These are phyloP conservation scores for Petrocephalus schoutedeni DNA, from an alignment of 2,797 vertebrate species.

Conservation along the genomic window DNA sequence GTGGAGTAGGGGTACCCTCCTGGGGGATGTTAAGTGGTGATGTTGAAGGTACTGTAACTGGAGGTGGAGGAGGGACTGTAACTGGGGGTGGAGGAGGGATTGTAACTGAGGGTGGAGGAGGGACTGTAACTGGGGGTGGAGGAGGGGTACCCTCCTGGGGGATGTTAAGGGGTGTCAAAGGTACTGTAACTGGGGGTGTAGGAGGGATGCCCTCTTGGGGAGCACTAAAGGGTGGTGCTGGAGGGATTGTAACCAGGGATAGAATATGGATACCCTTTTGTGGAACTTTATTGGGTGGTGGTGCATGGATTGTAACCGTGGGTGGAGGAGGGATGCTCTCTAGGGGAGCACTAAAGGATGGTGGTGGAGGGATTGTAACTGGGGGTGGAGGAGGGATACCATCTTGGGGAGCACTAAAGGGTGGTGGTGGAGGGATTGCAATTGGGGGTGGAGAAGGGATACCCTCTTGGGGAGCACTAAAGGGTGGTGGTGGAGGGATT, in stretches of 20 bases:
- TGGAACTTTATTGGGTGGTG: not conserved
- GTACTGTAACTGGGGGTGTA: no score
- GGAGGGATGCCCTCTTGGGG: constrained; percentile 1
- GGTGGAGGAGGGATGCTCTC: not conserved
- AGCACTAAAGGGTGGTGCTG: not conserved
- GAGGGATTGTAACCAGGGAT: constrained; percentile 19
- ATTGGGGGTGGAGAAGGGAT: not conserved
- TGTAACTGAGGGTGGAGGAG: no score
- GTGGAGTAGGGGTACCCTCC: not conserved
- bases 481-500: not conserved
- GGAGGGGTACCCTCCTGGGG: not conserved
- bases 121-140: no score
- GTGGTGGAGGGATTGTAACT: not conserved
- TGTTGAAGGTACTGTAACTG: no score
- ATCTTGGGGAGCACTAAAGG: not conserved
- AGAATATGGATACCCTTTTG: not conserved
- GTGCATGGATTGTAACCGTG: not conserved
- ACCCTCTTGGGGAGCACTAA: not conserved
- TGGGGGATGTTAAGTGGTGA: no score
- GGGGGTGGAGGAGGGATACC: not conserved
- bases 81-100: no score
- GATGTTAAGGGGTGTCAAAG: no score
- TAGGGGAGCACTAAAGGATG: not conserved
- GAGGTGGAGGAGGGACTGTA: no score
- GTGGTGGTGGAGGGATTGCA: constrained; percentile 23